Base-by-base conservation (phyloP, 1,140 invertebrate species). In the Monomorium pharaonis region DNA sequence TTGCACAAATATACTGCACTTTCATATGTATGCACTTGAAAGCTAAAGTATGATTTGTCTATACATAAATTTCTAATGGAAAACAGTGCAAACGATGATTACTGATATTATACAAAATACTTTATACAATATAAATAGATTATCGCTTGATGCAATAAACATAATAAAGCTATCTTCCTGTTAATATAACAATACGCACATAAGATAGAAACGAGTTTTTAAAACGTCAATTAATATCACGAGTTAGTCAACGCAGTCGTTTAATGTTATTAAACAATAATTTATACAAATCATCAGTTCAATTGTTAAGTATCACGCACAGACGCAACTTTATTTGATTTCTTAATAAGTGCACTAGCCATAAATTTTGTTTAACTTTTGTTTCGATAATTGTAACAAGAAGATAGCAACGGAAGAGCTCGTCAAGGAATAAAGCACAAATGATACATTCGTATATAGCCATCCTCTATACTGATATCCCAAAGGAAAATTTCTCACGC, bases 21-120 rank as follows among this genome's bases (percentile, higher is more conserved):
- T 92, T 91, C 89, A 76, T 88, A 91, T 91, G 87, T 89, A 92
- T 89, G 88, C 87, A 62, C 67, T 83, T 75, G 33, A 70, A 76
- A 85, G 58, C 56, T 75, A 56, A 87, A 90, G 37, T 63, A 62
- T 74, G 30, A 58, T 47, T 58, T 47, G 18, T 33, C 51, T 83
- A 81, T 16, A 47, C 18, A 27, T 81, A 44, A 81, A 70, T 10
- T 65, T 44, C n/a, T 70, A 49, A 14, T 74, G 51, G 37, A 74
- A 83, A 58, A 74, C 24, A 21, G 78, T 83, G 67, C 78, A 72
- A 80, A 69, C 24, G 9, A 80, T 58, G 67, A 60, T 72, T 18
- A 72, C 42, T 47, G 67, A 58, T 44, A 72, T 80, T 9, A 42
- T 72, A 70, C 24, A 72, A 83, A 83, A 3, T 72, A 44, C 42